phyloP scores from a whole-genome alignment of 2,888 invertebrate genomes.

The Temnothorax unifasciatus region DNA sequence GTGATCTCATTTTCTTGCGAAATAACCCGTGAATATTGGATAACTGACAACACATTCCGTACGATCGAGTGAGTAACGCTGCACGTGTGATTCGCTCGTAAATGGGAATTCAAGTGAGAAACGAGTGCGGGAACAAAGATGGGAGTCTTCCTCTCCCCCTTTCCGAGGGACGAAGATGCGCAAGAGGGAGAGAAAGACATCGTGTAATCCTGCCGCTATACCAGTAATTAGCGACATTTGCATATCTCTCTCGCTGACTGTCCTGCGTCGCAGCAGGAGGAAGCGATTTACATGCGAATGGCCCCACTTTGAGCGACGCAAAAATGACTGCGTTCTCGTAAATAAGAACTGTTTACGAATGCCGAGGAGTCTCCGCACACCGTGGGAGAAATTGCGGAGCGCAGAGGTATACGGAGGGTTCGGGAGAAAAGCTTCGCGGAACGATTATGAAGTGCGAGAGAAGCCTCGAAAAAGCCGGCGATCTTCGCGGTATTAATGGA shows the following conservation, averaged over 20 bases:
- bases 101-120: slow-evolving; percentile 32
- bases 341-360: slow-evolving; percentile 82
- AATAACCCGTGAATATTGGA: slow-evolving; percentile 16
- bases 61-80: neutral
- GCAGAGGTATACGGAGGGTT: slow-evolving; percentile 9
- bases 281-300: slow-evolving; percentile 85
- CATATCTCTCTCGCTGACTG: slow-evolving; percentile 82
- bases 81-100: slow-evolving; percentile 17
- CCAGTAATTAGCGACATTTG: slow-evolving; percentile 85
- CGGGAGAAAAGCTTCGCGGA: slow-evolving; percentile 7
- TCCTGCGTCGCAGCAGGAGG: slow-evolving; percentile 57
- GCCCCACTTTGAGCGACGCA: slow-evolving; percentile 74
- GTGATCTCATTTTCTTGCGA: slow-evolving; percentile 2
- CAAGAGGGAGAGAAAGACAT: slow-evolving; percentile 57
- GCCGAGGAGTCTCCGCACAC: slow-evolving; percentile 37
- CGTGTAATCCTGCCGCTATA: slow-evolving; percentile 82
- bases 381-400: slow-evolving; percentile 32
- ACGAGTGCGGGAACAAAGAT: slow-evolving; percentile 31
- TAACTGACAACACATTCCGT: neutral
- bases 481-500: neutral
- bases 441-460: slow-evolving; percentile 54
- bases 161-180: neutral
- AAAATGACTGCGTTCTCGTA: slow-evolving; percentile 80
- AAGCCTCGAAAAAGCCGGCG: slow-evolving; percentile 1
- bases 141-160: neutral